These are phyloP conservation scores for Sceloporus undulatus DNA, from an alignment of 2,113 vertebrate genomes.

Conservation along the genomic window DNA sequence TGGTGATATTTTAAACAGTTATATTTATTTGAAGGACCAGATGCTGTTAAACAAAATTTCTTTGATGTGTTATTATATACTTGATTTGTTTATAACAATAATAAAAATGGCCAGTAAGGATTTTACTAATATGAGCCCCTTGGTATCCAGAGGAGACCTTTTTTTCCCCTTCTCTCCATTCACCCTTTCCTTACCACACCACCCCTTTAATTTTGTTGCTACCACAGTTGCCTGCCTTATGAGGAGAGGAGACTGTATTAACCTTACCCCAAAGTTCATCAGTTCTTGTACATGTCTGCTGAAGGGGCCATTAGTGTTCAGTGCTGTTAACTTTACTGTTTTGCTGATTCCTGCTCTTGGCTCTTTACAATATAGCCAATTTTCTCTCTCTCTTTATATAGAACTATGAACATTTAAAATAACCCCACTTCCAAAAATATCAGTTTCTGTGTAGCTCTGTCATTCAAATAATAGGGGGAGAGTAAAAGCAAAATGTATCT, in stretches of 20 bases:
- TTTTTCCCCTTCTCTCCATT: slow-evolving; percentile 10
- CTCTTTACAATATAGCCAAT: slow-evolving; percentile 18
- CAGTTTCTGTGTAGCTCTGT: slow-evolving; percentile 42
- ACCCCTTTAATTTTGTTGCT: not conserved
- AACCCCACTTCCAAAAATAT: slow-evolving; percentile 33
- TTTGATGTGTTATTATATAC: slow-evolving; percentile 9
- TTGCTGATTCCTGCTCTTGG: slow-evolving; percentile 24
- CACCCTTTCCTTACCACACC: not conserved
- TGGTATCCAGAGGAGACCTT: slow-evolving; percentile 1
- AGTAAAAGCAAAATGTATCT: slow-evolving; percentile 55
- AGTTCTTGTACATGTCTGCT: not conserved
- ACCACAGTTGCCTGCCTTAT: slow-evolving; percentile 19
- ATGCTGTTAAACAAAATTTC: slow-evolving; percentile 22
- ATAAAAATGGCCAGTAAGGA: slow-evolving; percentile 32
- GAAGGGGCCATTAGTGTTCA: not conserved
- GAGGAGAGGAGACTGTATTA: slow-evolving; percentile 29
- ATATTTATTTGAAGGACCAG: slow-evolving; percentile 41
- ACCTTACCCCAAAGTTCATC: slow-evolving; percentile 21
- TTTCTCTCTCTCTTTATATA: slow-evolving; percentile 29
- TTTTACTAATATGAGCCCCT: slow-evolving; percentile 36
- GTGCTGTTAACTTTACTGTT: slow-evolving; percentile 33
- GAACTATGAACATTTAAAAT: slow-evolving; percentile 42
- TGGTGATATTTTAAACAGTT: not conserved
- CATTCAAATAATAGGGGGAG: slow-evolving; percentile 55
- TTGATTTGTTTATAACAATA: slow-evolving; percentile 22